phyloP scores from a whole-genome alignment of 2,797 vertebrate genomes.

The Rhadinocentrus ornatus region DNA sequence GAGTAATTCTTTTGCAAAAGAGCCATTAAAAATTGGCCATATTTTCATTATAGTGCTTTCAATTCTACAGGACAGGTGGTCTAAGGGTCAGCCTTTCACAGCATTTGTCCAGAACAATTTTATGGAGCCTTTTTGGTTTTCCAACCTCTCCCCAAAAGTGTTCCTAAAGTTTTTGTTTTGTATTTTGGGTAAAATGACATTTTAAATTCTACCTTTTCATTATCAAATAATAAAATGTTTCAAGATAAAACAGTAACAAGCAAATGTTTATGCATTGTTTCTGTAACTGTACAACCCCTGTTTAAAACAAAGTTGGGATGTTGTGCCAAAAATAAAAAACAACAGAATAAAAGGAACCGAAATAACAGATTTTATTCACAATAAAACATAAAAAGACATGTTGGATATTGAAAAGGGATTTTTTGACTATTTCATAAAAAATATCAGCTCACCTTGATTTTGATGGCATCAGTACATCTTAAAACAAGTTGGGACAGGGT shows the following conservation, averaged over 20 bases:
- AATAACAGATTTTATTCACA: neutral
- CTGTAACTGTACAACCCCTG: neutral
- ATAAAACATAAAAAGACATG: neutral
- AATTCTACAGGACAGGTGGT: neutral
- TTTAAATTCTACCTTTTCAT: slow-evolving; percentile 5
- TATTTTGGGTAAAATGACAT: slow-evolving; percentile 3
- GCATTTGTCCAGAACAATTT: slow-evolving; percentile 7
- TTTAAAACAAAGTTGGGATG: neutral
- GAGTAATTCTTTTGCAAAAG: neutral
- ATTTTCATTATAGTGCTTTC: neutral
- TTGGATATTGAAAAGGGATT: no score
- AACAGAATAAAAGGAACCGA: neutral
- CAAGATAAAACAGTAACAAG: slow-evolving; percentile 2
- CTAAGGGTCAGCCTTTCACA: neutral
- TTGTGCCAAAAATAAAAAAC: neutral
- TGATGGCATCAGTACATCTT: neutral
- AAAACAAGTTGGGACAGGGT: neutral
- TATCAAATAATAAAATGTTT: slow-evolving; percentile 27
- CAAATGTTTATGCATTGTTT: neutral
- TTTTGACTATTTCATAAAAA: neutral
- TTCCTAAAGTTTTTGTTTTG: slow-evolving; percentile 16
- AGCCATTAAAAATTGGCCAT: neutral
- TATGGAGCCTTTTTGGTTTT: slow-evolving; percentile 6
- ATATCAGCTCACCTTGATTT: neutral
- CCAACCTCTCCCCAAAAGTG: neutral